These are phyloP conservation scores for Drosophila punjabiensis DNA, from an alignment of 1,140 invertebrate genomes.

Conservation along the genomic window DNA sequence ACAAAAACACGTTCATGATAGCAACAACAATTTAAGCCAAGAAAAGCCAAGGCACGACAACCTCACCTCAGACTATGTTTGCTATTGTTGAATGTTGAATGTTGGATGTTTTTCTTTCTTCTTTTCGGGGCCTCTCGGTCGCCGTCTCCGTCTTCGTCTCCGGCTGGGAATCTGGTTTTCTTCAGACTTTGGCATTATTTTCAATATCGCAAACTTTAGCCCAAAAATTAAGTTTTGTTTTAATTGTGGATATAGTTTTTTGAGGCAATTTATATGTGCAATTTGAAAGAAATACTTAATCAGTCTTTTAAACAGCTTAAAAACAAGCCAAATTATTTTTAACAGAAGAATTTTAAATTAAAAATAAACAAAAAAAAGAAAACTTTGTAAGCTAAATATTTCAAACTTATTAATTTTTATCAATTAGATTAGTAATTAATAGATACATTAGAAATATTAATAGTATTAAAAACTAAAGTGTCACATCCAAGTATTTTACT, in stretches of 20 bases:
- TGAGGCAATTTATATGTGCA: not conserved
- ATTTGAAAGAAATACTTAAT: not conserved
- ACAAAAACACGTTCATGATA: constrained; percentile 11
- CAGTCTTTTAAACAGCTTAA: not conserved
- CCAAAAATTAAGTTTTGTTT: constrained; percentile 2
- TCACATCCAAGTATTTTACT: not conserved
- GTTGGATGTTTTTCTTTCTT: constrained; percentile 34
- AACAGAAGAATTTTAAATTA: not conserved
- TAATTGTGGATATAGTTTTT: not conserved
- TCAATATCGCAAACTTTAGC: constrained; percentile 7
- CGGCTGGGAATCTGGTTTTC: constrained; percentile 43
- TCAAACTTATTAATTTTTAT: rapidly evolving
- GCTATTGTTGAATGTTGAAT: constrained; percentile 51
- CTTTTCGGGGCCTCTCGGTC: constrained; percentile 5
- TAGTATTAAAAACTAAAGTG: not conserved
- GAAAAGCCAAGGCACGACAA: constrained; percentile 47
- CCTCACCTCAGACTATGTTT: constrained; percentile 46
- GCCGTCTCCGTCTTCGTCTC: not conserved
- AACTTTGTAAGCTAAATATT: too few species aligned
- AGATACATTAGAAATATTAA: too few species aligned
- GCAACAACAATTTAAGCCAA: constrained; percentile 31
- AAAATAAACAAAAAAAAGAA: not conserved
- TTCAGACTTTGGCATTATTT: constrained; percentile 3
- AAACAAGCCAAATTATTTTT: not conserved
- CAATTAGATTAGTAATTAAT: not conserved